A percentile compares a stretch with the other conserved stretches of the same genome.
Evolutionary conservation across 2,888 invertebrate species (phyloP).

Genomic region (Zygaena filipendulae): DNA sequence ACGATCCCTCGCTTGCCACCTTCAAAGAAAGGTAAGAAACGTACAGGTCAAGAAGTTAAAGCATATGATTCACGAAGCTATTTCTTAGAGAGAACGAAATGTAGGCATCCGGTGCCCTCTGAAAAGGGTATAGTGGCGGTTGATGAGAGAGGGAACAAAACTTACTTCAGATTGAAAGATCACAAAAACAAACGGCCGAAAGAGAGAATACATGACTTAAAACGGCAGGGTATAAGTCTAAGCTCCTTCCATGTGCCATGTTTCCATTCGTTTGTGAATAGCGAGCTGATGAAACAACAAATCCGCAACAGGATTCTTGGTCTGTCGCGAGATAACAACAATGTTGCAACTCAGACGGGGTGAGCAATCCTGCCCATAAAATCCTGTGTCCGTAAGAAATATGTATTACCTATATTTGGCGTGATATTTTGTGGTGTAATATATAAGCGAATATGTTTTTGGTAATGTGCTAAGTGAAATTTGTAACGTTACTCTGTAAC

Average conservation of each 20-base stretch:
- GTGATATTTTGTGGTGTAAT: constrained; percentile 26
- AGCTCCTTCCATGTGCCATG: constrained; percentile 55
- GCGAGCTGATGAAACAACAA: constrained; percentile 36
- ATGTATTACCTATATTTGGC: constrained; percentile 19
- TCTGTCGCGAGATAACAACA: no score
- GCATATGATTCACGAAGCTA: constrained; percentile 12
- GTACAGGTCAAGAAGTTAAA: constrained; percentile 5
- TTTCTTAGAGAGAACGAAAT: constrained; percentile 25
- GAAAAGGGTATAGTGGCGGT: constrained; percentile 41
- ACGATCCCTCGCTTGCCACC: constrained; percentile 24
- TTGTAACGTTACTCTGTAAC: constrained; percentile 41
- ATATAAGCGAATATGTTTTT: constrained; percentile 28
- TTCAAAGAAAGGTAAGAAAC: constrained; percentile 18
- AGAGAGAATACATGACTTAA: constrained; percentile 28
- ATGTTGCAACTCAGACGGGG: constrained; percentile 1
- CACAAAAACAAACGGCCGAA: constrained; percentile 31
- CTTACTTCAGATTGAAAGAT: constrained; percentile 35
- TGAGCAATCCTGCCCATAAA: no score
- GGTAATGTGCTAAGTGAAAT: constrained; percentile 43
- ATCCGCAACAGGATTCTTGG: constrained; percentile 28
- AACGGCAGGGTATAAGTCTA: constrained; percentile 39
- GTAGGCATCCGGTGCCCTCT: constrained; percentile 38
- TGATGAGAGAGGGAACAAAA: constrained; percentile 36
- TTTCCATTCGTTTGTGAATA: constrained; percentile 44
- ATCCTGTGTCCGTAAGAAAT: constrained; percentile 18